Percentiles rank a stretch among this genome's conserved stretches.
These are phyloP conservation scores for Microctonus aethiopoides DNA, from an alignment of 2,888 invertebrate genomes.

Conservation along the genomic window DNA sequence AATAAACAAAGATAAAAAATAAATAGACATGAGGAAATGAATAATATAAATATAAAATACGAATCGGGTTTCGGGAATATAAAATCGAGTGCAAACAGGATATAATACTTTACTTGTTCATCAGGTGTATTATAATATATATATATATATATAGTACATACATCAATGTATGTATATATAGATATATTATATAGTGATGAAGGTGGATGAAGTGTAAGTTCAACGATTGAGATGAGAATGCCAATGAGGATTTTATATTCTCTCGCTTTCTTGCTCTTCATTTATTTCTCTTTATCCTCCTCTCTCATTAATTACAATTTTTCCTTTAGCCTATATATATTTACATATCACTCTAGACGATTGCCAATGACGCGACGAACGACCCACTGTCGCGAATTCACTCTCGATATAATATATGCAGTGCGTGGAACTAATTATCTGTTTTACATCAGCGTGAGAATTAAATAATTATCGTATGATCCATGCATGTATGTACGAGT, in stretches of 20 bases:
- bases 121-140: not conserved
- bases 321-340: no score
- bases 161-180: not conserved
- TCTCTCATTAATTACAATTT: slow-evolving; percentile 2
- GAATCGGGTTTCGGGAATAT: not conserved
- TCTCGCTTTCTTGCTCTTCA: not conserved
- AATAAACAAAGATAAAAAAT: not conserved
- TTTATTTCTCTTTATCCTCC: not conserved
- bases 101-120: not conserved
- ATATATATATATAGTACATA: no score
- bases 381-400: slow-evolving; percentile 16
- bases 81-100: not conserved
- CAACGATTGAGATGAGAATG: slow-evolving; percentile 13
- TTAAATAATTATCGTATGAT: not conserved
- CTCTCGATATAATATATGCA: slow-evolving; percentile 13
- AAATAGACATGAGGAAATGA: not conserved
- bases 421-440: slow-evolving; percentile 12
- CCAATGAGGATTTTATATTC: not conserved
- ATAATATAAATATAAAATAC: not conserved
- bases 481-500: not conserved
- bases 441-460: slow-evolving; percentile 4
- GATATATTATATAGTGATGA: not conserved
- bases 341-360: slow-evolving; percentile 15
- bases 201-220: slow-evolving; percentile 10
- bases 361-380: slow-evolving; percentile 12